These are phyloP conservation scores for Cyprinella venusta DNA, from an alignment of 2,797 vertebrate genomes.

Conservation along the genomic window DNA sequence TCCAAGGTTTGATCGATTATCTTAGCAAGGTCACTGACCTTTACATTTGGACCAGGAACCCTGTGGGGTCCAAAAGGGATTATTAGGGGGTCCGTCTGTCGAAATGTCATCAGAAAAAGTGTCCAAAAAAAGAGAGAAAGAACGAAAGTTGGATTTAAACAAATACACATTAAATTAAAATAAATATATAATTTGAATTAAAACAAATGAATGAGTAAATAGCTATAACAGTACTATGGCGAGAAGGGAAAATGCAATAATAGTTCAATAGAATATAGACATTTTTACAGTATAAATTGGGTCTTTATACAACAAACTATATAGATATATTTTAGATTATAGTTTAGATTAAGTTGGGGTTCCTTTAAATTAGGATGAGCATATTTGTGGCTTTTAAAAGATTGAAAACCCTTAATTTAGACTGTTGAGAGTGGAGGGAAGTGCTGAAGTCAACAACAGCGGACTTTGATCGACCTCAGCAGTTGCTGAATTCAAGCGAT, in stretches of 20 bases:
- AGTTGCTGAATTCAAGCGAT: slow-evolving; percentile 30
- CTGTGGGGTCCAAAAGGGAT: background rate
- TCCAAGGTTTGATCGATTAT: background rate
- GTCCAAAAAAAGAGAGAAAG: too few species aligned
- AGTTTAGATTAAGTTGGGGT: too few species aligned
- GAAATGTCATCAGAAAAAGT: background rate
- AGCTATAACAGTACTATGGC: background rate
- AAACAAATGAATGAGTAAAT: background rate
- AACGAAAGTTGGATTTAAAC: background rate
- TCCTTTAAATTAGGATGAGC: background rate
- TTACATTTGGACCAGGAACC: background rate
- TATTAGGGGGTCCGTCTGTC: background rate
- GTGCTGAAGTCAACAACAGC: slow-evolving; percentile 23
- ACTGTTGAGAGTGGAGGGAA: slow-evolving; percentile 7
- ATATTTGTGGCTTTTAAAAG: background rate
- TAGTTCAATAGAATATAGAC: background rate
- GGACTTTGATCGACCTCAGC: slow-evolving; percentile 27
- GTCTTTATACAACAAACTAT: background rate
- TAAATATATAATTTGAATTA: background rate
- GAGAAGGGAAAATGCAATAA: background rate
- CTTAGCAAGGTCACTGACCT: background rate
- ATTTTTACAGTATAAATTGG: background rate
- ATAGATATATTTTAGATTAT: too few species aligned
- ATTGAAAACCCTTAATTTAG: background rate
- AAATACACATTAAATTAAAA: background rate